Conservation (phyloP, 2,797 vertebrate genomes). For the Chiloscyllium punctatum region DNA sequence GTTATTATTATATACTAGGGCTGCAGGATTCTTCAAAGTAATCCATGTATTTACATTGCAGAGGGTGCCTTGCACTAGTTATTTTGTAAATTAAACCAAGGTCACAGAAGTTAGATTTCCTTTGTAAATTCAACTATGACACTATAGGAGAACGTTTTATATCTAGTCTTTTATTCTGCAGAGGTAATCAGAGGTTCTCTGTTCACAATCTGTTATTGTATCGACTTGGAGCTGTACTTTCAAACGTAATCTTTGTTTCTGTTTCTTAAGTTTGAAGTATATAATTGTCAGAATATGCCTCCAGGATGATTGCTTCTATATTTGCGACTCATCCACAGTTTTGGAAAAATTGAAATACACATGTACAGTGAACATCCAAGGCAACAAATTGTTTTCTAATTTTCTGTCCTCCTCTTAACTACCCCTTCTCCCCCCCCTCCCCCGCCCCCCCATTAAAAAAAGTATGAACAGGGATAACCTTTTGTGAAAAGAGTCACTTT, state of each 20-base stretch:
- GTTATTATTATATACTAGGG: not conserved
- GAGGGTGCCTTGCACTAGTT: not conserved
- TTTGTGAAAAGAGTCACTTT: not conserved
- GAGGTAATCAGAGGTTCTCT: not conserved
- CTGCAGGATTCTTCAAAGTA: not conserved
- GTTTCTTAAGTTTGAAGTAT: not conserved
- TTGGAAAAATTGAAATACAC: not conserved
- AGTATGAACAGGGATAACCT: not conserved
- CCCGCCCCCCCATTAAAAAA: too few species aligned
- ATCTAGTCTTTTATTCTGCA: not conserved
- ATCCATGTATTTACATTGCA: not conserved
- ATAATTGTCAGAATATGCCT: not conserved
- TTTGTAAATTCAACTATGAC: not conserved
- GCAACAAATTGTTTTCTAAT: not conserved
- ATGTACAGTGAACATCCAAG: not conserved
- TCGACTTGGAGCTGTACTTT: not conserved
- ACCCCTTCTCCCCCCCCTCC: too few species aligned
- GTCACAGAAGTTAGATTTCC: not conserved
- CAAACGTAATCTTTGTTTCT: not conserved
- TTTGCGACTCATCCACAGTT: not conserved
- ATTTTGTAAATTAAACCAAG: not conserved
- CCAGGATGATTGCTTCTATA: not conserved
- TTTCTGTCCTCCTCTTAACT: too few species aligned
- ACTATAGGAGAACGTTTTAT: not conserved
- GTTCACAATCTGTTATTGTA: not conserved